Conservation (phyloP, 2,888 invertebrate species). For the Xylota segnis region DNA sequence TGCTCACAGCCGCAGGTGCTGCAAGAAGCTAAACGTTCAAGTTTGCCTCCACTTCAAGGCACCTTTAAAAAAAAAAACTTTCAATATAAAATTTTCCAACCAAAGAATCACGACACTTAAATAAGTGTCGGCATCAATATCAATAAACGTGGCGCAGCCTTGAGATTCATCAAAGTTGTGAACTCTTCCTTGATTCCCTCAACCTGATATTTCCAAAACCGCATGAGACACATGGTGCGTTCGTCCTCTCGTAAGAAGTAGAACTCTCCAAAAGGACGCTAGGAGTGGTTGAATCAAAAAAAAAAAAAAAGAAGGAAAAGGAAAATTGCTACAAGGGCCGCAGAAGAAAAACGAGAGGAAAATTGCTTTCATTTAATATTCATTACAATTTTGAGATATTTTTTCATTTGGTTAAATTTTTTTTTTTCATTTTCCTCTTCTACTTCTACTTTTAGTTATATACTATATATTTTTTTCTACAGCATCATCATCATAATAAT, state of each 20-base stretch:
- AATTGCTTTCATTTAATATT: constrained; percentile 45
- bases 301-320: not conserved
- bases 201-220: constrained; percentile 7
- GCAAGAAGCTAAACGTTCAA: too few species aligned
- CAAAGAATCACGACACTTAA: too few species aligned
- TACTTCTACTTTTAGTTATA: not conserved
- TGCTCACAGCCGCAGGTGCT: too few species aligned
- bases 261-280: not conserved
- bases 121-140: constrained; percentile 3
- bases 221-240: constrained; percentile 17
- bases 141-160: not conserved
- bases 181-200: not conserved
- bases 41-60: too few species aligned
- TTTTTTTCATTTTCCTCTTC: not conserved
- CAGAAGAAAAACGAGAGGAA: not conserved
- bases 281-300: not conserved
- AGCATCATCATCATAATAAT: constrained; percentile 38
- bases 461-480: constrained; percentile 1
- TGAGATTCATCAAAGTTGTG: constrained; percentile 4
- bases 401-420: not conserved
- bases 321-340: not conserved
- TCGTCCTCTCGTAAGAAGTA: not conserved
- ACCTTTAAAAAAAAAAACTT: too few species aligned
- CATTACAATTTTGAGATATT: constrained; percentile 35
- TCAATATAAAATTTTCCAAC: too few species aligned